Evolutionary conservation across 1,140 invertebrate species (phyloP).

Genomic region (Brachionus rubens): DNA sequence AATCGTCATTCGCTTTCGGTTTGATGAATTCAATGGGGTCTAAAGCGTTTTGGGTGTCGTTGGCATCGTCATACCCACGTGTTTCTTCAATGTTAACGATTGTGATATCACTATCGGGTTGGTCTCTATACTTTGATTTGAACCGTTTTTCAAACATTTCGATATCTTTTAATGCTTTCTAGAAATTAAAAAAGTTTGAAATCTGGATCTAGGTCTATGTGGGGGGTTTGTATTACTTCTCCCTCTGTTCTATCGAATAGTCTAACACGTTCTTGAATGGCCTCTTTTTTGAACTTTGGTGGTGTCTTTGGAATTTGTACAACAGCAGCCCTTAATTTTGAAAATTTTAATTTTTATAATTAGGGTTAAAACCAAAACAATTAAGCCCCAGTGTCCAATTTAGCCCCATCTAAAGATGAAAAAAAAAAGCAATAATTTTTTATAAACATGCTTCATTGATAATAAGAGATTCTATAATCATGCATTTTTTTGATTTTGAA

Average conservation of each 20-base stretch:
- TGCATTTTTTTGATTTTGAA: no score
- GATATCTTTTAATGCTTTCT: slow-evolving; percentile 41
- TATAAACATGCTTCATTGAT: background rate
- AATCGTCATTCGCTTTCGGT: slow-evolving; percentile 56
- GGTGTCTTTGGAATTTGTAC: slow-evolving; percentile 58
- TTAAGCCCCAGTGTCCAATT: no score
- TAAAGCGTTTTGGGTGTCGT: slow-evolving; percentile 22
- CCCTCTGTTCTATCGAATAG: slow-evolving; percentile 51
- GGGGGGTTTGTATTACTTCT: slow-evolving; percentile 49
- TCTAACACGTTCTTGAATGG: slow-evolving; percentile 50
- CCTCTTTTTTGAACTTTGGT: slow-evolving; percentile 52
- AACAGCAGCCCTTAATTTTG: slow-evolving; percentile 54
- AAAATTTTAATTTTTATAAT: slow-evolving; percentile 6
- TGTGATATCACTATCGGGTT: slow-evolving; percentile 14
- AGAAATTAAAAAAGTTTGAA: background rate
- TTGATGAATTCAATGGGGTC: slow-evolving; percentile 50
- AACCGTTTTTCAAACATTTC: slow-evolving; percentile 33
- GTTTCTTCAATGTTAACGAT: slow-evolving; percentile 34
- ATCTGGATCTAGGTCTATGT: background rate
- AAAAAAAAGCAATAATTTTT: background rate
- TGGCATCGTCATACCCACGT: slow-evolving; percentile 48
- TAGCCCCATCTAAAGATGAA: background rate
- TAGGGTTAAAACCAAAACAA: no score
- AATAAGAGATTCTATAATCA: no score
- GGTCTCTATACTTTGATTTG: slow-evolving; percentile 18